Evolutionary conservation across 2,888 invertebrate genomes (phyloP).

Genomic region (Thera britannica): DNA sequence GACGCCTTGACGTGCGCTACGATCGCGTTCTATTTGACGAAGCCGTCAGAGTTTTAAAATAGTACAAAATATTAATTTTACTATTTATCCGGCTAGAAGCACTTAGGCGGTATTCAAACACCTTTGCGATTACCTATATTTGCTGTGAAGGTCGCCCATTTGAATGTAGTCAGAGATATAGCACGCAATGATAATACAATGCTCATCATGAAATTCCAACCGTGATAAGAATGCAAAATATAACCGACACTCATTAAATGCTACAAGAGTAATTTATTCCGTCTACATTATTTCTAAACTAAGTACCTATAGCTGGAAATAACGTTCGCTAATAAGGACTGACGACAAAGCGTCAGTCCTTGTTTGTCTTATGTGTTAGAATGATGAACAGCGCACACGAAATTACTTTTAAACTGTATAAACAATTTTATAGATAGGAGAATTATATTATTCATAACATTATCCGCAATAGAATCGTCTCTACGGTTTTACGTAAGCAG

Average conservation of each 20-base stretch:
- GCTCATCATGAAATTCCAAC: constrained; percentile 59
- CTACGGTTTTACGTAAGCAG: background rate
- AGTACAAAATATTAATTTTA: too few relatives aligned
- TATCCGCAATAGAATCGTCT: background rate
- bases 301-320: constrained; percentile 7
- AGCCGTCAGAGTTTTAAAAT: too few relatives aligned
- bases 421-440: background rate
- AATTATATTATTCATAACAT: background rate
- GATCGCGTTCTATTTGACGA: too few relatives aligned
- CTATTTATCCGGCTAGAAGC: background rate
- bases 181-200: constrained; percentile 47
- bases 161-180: constrained; percentile 51
- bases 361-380: constrained; percentile 21
- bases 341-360: constrained; percentile 18
- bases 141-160: constrained; percentile 54
- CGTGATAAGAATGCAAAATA: constrained; percentile 58
- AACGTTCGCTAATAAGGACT: constrained; percentile 6
- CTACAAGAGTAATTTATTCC: constrained; percentile 32
- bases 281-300: constrained; percentile 16
- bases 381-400: constrained; percentile 1
- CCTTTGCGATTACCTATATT: constrained; percentile 34
- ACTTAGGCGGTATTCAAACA: constrained; percentile 15
- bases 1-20: too few relatives aligned
- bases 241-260: constrained; percentile 45
- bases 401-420: background rate